Base-by-base conservation (phyloP, 1,140 invertebrate species). In the Goniozus legneri region DNA sequence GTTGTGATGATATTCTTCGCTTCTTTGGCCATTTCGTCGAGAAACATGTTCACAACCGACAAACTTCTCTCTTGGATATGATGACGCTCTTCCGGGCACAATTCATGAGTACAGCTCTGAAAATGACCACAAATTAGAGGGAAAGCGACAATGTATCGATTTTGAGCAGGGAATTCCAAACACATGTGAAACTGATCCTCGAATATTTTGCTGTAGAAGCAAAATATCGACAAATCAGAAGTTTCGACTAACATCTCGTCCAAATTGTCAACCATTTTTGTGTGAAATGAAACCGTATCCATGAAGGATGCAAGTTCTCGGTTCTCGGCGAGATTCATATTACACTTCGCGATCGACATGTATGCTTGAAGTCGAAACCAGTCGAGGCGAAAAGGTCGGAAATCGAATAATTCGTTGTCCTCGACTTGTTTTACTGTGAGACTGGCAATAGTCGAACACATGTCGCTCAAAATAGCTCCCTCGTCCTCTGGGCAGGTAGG, bases 101-200 rank as follows among this genome's bases (percentile, higher is more conserved):
- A 80, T 64, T 97, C 92, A 77, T 99, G 97, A 0, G 95, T 97
- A 60, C 95, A 95, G 67, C 93, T 92, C 76, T 97, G 92, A 67
- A 99, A 99, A 69, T 99, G 96, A 52, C 90, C 89, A 72, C 96
- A 98, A 58, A 99, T 95, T 43, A 98, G 78, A 10, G 97, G 96
- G 75, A 99, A 99, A 21, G 95, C 92, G 52, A 98, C 91, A 48
- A 97, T 97, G 64, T 92, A 99, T 15, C 95, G 83, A 76, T 97
- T 97, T 76, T 98, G 95, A 15, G 95, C 94, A 18, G 95, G 95
- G 75, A 98, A 98, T 75, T 98, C 95, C 56, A 98, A 79, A 74
- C 95, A 98, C 91, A 97, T 95, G 62, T 97, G 94, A 67, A 98
- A 98, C 69, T 98, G 93, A 67, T 95, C 92, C 67, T 98, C 95